Evolutionary conservation across 2,888 invertebrate species (phyloP).

Genomic region (Nematopogon swammerdamellus): DNA sequence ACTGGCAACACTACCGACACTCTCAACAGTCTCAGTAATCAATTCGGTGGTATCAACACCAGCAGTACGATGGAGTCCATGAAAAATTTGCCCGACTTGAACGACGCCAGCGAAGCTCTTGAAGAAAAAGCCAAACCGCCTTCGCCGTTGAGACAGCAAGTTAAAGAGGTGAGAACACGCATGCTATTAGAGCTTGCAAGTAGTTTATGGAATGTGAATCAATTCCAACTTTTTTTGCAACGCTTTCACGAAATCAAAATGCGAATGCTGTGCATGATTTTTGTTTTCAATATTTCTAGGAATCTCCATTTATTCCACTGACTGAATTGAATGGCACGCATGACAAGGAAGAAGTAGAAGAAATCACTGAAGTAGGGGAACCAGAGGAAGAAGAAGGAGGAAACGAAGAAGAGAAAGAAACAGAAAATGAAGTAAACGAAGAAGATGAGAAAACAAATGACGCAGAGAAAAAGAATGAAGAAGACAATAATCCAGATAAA

Average conservation of each 20-base stretch:
- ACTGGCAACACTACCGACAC: conserved; percentile 43
- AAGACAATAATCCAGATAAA: conserved; percentile 11
- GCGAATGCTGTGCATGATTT: not conserved
- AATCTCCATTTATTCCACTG: conserved; percentile 2
- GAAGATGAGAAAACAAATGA: conserved; percentile 7
- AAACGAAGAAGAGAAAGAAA: conserved; percentile 10
- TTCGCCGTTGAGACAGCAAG: conserved; percentile 21
- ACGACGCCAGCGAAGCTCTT: conserved; percentile 21
- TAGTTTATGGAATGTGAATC: not conserved
- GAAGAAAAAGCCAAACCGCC: conserved; percentile 4
- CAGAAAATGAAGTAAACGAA: conserved; percentile 5
- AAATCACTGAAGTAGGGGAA: conserved; percentile 19
- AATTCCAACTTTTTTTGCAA: not conserved
- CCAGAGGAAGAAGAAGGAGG: conserved; percentile 18
- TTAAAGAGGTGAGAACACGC: conserved; percentile 24
- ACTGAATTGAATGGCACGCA: conserved; percentile 2
- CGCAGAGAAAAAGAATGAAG: conserved; percentile 3
- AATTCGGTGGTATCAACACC: conserved; percentile 32
- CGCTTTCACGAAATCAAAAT: not conserved
- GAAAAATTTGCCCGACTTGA: conserved; percentile 39
- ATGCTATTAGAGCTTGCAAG: not conserved
- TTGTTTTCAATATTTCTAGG: conserved; percentile 1
- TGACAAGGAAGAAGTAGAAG: not conserved
- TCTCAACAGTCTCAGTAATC: conserved; percentile 26
- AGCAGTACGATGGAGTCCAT: conserved; percentile 46